A percentile compares a stretch with the other conserved stretches of the same genome.
phyloP scores from a whole-genome alignment of 2,888 invertebrate species.

The Athalia circularis region DNA sequence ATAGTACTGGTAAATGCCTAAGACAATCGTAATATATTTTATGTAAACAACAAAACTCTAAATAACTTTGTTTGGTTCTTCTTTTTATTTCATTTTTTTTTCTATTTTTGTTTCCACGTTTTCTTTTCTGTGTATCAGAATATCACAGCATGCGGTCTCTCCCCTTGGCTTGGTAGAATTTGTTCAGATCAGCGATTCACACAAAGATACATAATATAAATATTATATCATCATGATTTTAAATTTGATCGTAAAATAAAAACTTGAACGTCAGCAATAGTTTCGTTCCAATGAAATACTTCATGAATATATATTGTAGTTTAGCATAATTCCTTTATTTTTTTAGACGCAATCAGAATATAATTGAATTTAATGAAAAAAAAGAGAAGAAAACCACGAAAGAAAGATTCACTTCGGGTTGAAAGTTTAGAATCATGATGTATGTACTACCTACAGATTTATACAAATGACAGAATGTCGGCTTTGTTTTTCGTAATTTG shows the following conservation, averaged over 20 bases:
- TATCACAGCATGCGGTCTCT: too few species aligned
- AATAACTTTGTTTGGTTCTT: conserved; percentile 17
- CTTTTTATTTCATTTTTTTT: not conserved
- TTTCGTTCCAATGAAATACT: too few species aligned
- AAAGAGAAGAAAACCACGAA: not conserved
- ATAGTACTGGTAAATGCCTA: conserved; percentile 32
- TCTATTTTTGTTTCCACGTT: not conserved
- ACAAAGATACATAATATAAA: conserved; percentile 4
- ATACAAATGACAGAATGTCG: conserved; percentile 32
- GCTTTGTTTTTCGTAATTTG: conserved; percentile 24
- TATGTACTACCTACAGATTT: not conserved
- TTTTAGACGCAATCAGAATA: not conserved
- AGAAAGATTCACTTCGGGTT: not conserved
- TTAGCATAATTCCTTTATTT: too few species aligned
- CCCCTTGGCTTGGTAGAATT: conserved; percentile 35
- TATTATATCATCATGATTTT: not conserved
- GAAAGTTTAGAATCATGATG: conserved; percentile 27
- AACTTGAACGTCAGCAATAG: too few species aligned
- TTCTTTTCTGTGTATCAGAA: not conserved
- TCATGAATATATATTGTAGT: too few species aligned
- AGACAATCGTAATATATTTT: not conserved
- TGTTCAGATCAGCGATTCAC: conserved; percentile 26
- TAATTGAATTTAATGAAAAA: not conserved
- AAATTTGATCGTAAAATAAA: too few species aligned
- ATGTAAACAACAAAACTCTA: conserved; percentile 18